phyloP scores from a whole-genome alignment of 2,113 vertebrate genomes.

The Podilymbus podiceps region DNA sequence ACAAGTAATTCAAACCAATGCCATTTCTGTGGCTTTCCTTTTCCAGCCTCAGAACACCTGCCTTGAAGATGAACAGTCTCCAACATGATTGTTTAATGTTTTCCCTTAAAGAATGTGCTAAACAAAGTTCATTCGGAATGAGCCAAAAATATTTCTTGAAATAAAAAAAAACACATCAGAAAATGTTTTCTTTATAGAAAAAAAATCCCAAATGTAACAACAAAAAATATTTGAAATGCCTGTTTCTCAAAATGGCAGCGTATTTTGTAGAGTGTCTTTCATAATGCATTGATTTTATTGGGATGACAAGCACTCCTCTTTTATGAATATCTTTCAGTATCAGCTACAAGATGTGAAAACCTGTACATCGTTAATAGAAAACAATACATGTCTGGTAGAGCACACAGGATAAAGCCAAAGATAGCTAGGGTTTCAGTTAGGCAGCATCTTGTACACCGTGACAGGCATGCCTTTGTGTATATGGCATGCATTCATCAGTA shows the following conservation, averaged over 20 bases:
- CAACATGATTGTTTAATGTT: neutral
- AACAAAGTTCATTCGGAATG: neutral
- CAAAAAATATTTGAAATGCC: neutral
- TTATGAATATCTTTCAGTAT: neutral
- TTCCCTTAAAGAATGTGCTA: neutral
- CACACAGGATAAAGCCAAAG: neutral
- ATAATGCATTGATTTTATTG: neutral
- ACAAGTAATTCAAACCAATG: neutral
- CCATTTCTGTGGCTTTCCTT: neutral
- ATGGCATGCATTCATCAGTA: neutral
- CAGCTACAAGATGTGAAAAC: neutral
- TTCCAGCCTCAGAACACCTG: neutral
- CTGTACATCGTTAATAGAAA: neutral
- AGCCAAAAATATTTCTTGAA: neutral
- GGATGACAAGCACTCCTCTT: neutral
- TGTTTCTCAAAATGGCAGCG: neutral
- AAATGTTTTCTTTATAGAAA: neutral
- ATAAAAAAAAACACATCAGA: neutral
- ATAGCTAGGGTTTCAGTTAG: neutral
- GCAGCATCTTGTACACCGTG: neutral
- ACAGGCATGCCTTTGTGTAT: fast-evolving
- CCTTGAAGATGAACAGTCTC: neutral
- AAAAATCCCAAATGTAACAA: neutral
- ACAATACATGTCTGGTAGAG: neutral
- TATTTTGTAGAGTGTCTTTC: neutral